Conservation (phyloP, 2,113 vertebrate species). For the Albula glossodonta region DNA sequence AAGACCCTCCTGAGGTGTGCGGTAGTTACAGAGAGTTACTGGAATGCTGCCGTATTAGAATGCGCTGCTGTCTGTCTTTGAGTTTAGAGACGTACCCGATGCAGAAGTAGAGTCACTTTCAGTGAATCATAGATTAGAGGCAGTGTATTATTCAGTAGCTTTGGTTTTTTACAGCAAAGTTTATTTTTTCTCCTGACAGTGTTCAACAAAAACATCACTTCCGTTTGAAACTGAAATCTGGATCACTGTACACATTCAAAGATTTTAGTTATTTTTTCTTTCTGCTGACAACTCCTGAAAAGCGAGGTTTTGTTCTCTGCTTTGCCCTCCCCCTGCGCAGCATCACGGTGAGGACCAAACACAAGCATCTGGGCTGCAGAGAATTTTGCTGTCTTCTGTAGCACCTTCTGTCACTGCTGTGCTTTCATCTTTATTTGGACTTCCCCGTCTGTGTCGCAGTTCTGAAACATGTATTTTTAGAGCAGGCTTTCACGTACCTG, state of each 20-base stretch:
- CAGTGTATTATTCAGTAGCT: neutral
- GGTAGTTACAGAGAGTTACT: no score
- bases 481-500: neutral
- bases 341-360: neutral
- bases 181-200: neutral
- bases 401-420: neutral
- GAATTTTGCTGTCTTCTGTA: neutral
- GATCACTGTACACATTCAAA: neutral
- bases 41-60: neutral
- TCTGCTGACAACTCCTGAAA: neutral
- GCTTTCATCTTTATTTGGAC: neutral
- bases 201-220: neutral
- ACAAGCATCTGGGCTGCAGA: neutral
- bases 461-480: neutral
- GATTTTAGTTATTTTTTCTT: neutral
- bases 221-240: slow-evolving; percentile 2
- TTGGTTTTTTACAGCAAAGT: neutral
- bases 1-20: neutral
- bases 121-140: neutral
- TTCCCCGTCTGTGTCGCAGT: neutral
- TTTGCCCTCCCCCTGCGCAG: no score
- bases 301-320: neutral
- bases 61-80: neutral
- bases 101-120: no score
- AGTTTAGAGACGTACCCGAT: neutral